Conservation (phyloP, 2,113 vertebrate genomes). For the Atherinomorus stipes region DNA sequence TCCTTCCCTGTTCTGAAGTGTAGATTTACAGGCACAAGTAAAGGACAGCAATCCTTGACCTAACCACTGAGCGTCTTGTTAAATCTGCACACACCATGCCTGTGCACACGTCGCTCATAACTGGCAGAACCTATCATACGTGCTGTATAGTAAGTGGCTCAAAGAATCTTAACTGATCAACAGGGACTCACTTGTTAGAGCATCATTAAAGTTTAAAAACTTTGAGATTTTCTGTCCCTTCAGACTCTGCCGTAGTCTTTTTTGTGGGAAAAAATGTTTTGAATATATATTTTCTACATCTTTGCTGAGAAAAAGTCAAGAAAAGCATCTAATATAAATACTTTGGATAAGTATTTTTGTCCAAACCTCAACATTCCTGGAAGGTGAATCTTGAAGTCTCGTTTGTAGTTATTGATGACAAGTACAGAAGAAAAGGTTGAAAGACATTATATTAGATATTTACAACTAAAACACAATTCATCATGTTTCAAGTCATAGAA, state of each 20-base stretch:
- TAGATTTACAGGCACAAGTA: slow-evolving; percentile 73
- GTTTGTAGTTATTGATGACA: not conserved
- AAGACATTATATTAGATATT: not conserved
- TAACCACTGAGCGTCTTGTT: slow-evolving; percentile 66
- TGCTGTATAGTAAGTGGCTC: slow-evolving; percentile 39
- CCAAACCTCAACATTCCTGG: not conserved
- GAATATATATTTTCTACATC: not conserved
- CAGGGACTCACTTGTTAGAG: slow-evolving; percentile 40
- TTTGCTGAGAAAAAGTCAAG: not conserved
- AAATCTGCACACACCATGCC: slow-evolving; percentile 60
- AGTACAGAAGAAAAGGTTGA: not conserved
- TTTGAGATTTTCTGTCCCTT: slow-evolving; percentile 9
- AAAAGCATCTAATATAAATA: too few relatives aligned
- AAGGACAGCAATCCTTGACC: slow-evolving; percentile 74
- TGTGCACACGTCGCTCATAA: slow-evolving; percentile 45
- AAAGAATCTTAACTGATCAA: slow-evolving; percentile 52
- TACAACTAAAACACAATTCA: not conserved
- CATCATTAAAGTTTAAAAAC: slow-evolving; percentile 59
- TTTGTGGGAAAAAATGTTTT: not conserved
- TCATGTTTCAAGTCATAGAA: too few relatives aligned
- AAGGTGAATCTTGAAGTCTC: too few relatives aligned
- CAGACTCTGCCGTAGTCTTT: not conserved
- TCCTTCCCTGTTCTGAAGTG: slow-evolving; percentile 65
- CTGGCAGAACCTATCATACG: slow-evolving; percentile 47
- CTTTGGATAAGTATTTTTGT: not conserved